These are phyloP conservation scores for Schmidtea mediterranea DNA, from an alignment of 1,140 invertebrate genomes.

Conservation along the genomic window DNA sequence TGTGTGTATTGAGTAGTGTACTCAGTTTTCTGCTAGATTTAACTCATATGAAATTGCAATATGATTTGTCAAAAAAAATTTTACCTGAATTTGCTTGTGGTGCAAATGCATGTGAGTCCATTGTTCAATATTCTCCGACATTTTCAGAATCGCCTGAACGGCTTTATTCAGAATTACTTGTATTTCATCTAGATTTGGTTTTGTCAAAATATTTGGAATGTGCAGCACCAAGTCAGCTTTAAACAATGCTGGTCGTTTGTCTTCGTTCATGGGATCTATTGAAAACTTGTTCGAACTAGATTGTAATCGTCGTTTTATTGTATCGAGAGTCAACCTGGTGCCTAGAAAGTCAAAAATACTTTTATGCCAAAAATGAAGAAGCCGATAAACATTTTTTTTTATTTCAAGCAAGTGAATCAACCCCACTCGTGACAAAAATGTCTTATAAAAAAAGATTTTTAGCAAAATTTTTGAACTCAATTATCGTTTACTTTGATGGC, in stretches of 20 bases:
- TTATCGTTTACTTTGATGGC: no score
- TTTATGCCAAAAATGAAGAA: no score
- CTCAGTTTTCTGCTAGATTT: no score
- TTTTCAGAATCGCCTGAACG: slow-evolving; percentile 23
- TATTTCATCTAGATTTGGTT: slow-evolving; percentile 60
- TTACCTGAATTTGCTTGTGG: slow-evolving; percentile 22
- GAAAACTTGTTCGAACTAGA: neutral
- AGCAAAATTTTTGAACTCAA: no score
- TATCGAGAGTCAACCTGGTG: slow-evolving; percentile 23
- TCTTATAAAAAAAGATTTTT: no score
- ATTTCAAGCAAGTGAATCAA: no score
- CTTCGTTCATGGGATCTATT: neutral
- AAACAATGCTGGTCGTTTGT: slow-evolving; percentile 7
- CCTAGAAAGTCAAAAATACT: no score
- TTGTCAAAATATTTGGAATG: slow-evolving; percentile 57
- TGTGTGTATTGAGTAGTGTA: no score
- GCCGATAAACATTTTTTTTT: no score
- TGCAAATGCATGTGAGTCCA: slow-evolving; percentile 23
- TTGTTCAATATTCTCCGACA: slow-evolving; percentile 21
- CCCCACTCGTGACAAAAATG: no score
- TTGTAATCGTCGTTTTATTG: slow-evolving; percentile 24
- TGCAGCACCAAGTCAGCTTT: slow-evolving; percentile 40
- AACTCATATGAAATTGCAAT: neutral
- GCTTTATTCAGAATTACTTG: slow-evolving; percentile 29
- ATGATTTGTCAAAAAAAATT: neutral